A percentile compares a stretch with the other conserved stretches of the same genome.
Conservation (phyloP, 1,140 invertebrate species). For the Lysiphlebus fabarum region DNA sequence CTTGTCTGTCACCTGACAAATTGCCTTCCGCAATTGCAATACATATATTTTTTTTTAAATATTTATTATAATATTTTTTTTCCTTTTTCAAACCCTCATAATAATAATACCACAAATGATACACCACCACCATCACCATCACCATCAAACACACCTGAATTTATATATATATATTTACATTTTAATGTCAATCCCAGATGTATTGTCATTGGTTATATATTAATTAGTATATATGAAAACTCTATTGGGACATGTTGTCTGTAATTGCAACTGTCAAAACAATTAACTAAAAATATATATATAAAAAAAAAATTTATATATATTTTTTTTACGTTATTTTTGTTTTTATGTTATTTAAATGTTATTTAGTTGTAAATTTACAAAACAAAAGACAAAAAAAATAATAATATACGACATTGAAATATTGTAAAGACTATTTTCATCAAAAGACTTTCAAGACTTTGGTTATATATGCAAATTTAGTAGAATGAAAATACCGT, state of each 20-base stretch:
- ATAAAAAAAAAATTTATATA: too few species aligned
- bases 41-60: slow-evolving; percentile 4
- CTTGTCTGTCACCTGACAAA: slow-evolving; percentile 55
- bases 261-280: slow-evolving; percentile 46
- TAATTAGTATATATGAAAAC: slow-evolving; percentile 39
- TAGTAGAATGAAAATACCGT: slow-evolving; percentile 29
- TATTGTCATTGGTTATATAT: slow-evolving; percentile 47
- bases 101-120: background rate
- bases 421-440: slow-evolving; percentile 9
- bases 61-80: background rate
- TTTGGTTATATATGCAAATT: slow-evolving; percentile 47
- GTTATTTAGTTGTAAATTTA: background rate
- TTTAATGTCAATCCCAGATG: slow-evolving; percentile 49
- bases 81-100: background rate
- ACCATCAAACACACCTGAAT: slow-evolving; percentile 14
- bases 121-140: slow-evolving; percentile 8
- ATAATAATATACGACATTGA: slow-evolving; percentile 1
- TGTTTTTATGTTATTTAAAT: background rate
- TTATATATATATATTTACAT: too few species aligned
- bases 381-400: slow-evolving; percentile 22
- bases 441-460: slow-evolving; percentile 32
- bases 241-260: slow-evolving; percentile 40
- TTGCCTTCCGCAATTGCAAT: slow-evolving; percentile 34
- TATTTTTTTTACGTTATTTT: background rate
- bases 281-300: slow-evolving; percentile 22